phyloP scores from a whole-genome alignment of 2,888 invertebrate species.

The Patella pellucida region DNA sequence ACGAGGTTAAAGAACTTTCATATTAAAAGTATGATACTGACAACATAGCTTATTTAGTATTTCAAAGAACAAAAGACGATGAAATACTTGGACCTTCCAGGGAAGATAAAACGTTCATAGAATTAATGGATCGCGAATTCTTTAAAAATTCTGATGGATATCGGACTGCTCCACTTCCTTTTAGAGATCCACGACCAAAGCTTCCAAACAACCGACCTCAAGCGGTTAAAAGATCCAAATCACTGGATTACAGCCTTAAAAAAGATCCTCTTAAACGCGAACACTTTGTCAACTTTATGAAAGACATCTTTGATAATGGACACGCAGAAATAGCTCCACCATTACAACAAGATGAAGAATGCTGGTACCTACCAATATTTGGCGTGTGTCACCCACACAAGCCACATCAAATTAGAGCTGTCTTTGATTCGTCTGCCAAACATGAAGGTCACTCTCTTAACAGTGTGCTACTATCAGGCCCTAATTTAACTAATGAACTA shows the following conservation, averaged over 20 bases:
- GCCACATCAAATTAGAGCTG: constrained; percentile 33
- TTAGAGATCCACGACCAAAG: neutral
- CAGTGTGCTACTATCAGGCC: constrained; percentile 21
- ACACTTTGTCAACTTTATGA: constrained; percentile 22
- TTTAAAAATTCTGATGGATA: constrained; percentile 14
- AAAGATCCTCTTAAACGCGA: constrained; percentile 21
- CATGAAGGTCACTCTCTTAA: constrained; percentile 34
- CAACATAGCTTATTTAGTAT: constrained; percentile 7
- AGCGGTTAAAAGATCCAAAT: constrained; percentile 18
- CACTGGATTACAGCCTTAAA: constrained; percentile 2
- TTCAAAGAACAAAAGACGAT: constrained; percentile 26
- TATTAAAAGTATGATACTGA: too few species aligned
- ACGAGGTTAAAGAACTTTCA: constrained; percentile 17
- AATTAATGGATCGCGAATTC: constrained; percentile 24
- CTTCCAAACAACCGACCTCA: constrained; percentile 15
- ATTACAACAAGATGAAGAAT: constrained; percentile 24
- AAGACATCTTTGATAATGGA: constrained; percentile 9
- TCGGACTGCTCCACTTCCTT: constrained; percentile 20
- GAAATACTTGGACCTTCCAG: constrained; percentile 25
- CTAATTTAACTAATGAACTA: constrained; percentile 25
- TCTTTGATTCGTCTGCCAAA: constrained; percentile 38
- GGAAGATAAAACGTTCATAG: constrained; percentile 32
- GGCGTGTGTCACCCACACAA: constrained; percentile 43
- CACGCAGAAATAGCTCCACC: constrained; percentile 33
- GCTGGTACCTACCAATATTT: constrained; percentile 40